Conservation (phyloP, 2,888 invertebrate genomes). For the Cataglyphis rosenhaueri region DNA sequence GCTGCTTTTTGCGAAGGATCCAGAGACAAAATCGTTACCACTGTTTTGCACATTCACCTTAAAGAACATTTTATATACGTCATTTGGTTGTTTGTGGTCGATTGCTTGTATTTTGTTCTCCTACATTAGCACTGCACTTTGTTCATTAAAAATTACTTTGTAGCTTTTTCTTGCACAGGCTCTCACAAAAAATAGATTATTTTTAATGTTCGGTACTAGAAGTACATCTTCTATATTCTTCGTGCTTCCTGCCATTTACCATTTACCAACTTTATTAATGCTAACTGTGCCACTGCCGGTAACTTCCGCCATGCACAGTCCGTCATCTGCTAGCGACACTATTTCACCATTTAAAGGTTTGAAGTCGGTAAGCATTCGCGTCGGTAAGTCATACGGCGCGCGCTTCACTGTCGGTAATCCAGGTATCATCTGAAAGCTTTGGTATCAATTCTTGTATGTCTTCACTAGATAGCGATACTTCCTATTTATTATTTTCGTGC, state of each 20-base stretch:
- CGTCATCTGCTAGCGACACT: slow-evolving; percentile 51
- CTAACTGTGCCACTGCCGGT: slow-evolving; percentile 36
- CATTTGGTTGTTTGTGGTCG: background rate
- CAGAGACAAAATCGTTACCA: background rate
- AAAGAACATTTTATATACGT: background rate
- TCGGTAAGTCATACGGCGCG: slow-evolving; percentile 56
- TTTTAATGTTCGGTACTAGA: slow-evolving; percentile 53
- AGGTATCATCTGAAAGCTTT: slow-evolving; percentile 12
- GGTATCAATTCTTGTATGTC: background rate
- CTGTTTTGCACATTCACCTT: background rate
- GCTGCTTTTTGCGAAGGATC: no score
- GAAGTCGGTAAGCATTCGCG: slow-evolving; percentile 44
- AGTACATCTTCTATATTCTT: slow-evolving; percentile 41
- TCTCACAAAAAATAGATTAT: slow-evolving; percentile 53
- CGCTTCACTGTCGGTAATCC: slow-evolving; percentile 56
- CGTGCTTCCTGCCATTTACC: slow-evolving; percentile 31
- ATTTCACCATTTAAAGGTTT: background rate
- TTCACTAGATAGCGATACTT: no score
- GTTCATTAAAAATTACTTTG: slow-evolving; percentile 28
- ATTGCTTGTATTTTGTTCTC: background rate
- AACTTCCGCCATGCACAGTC: slow-evolving; percentile 4
- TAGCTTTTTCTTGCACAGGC: slow-evolving; percentile 33
- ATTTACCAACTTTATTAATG: slow-evolving; percentile 21
- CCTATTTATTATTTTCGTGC: no score
- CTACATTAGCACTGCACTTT: background rate